Base-by-base conservation (phyloP, 2,888 invertebrate species). In the Formica aserva region DNA sequence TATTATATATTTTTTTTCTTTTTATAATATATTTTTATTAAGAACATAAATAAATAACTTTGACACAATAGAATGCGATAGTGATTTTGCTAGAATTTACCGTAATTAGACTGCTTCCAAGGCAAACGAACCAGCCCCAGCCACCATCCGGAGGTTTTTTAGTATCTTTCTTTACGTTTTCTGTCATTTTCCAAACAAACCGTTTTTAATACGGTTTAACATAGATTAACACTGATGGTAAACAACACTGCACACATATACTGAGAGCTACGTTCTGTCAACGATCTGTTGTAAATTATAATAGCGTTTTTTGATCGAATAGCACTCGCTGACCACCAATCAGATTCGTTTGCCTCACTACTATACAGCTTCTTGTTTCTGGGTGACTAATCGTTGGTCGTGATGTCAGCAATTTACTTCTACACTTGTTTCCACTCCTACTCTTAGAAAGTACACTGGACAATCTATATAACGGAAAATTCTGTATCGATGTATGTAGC, bases 41-140 rank as follows among this genome's bases (percentile, higher is more conserved):
- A 8, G 3, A 29, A 48, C 0, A 1, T 38, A 0, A 62, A 35
- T 74, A 62, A n/a, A 45, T 62, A 32, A 74, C 48, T 9, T n/a
- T 18, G 18, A 1, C 13, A 15, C 0, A 75, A n/a, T 18, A 75
- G 15, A n/a, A 48, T 9, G 4, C 2, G 9, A 6, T 11, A 67
- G 48, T n/a, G 52, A 63, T 1, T 66, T 35, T 45, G 41, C 8
- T 57, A 41, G 8, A 48, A 78, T 55, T 97, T 95, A 98, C 98
- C 96, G 98, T 97, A 91, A 98, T 97, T 94, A 98, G 95, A 95
- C 97, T 97, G 92, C 97, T 97, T 92, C 98, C 98, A 88, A 98
- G 95, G 91, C 98, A 97, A 87, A 97, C 97, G 95, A 98, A 96
- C 98, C 98, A 98, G 84, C 98, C 98, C 97, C 97, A 98, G 84